Evolutionary conservation across 1,140 invertebrate species (phyloP).

Genomic region (Pristionchus pacificus): DNA sequence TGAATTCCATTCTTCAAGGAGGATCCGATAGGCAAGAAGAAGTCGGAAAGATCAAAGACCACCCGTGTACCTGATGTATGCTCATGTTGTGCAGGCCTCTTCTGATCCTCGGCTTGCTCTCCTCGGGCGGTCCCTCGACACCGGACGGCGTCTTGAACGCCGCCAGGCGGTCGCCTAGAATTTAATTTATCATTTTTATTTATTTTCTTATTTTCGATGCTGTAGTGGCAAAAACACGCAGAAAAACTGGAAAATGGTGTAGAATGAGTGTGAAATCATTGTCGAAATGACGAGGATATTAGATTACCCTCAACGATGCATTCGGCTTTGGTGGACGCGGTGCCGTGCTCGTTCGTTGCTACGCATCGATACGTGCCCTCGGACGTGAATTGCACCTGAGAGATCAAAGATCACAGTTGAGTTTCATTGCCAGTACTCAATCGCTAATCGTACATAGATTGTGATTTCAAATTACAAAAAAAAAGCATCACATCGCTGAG

Average conservation of each 20-base stretch:
- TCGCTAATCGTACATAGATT: no score
- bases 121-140: constrained; percentile 42
- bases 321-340: constrained; percentile 55
- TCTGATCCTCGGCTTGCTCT: constrained; percentile 53
- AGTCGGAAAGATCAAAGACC: no score
- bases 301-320: constrained; percentile 47
- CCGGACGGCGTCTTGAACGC: constrained; percentile 21
- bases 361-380: constrained; percentile 47
- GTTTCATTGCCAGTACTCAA: no score
- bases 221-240: no score
- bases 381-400: not conserved
- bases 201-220: no score
- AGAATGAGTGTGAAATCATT: no score
- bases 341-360: constrained; percentile 55
- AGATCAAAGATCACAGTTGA: no score
- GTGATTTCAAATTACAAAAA: no score
- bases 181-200: not conserved
- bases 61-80: constrained; percentile 50
- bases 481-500: constrained; percentile 48
- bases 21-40: no score
- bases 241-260: no score
- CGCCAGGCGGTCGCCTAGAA: constrained; percentile 44
- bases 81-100: constrained; percentile 55
- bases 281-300: no score
- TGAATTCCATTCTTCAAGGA: no score